Evolutionary conservation across 2,797 vertebrate species (phyloP).

Genomic region (Gymnodraco acuticeps): DNA sequence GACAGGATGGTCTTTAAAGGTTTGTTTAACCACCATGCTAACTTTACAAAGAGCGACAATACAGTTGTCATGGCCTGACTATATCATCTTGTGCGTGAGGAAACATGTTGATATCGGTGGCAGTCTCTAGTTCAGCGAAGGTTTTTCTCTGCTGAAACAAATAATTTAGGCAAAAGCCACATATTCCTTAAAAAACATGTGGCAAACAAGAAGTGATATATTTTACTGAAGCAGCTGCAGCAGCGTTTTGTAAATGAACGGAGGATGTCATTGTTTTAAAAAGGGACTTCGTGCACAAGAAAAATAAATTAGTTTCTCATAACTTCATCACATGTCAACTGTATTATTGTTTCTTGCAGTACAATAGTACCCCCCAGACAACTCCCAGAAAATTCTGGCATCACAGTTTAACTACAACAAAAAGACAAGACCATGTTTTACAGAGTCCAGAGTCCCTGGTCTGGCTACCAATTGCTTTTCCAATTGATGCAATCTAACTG

Average conservation of each 20-base stretch:
- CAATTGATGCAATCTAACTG: constrained; percentile 6
- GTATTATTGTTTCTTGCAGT: background rate
- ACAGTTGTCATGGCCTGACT: background rate
- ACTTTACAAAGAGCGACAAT: constrained; percentile 6
- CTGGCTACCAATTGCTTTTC: background rate
- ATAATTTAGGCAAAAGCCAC: constrained; percentile 1
- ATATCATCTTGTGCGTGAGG: background rate
- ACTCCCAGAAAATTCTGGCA: background rate
- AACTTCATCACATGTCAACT: background rate
- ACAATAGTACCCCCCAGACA: too few relatives aligned
- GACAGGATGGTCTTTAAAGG: constrained; percentile 35
- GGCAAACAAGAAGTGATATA: background rate
- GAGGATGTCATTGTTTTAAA: background rate
- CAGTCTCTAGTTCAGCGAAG: constrained; percentile 3
- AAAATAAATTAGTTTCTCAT: background rate
- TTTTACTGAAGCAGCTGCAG: constrained; percentile 4
- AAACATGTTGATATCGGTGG: constrained; percentile 1
- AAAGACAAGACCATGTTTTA: background rate
- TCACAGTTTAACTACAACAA: background rate
- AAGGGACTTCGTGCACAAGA: background rate
- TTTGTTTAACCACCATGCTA: constrained; percentile 14
- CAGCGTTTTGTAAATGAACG: background rate
- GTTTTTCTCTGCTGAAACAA: constrained; percentile 24
- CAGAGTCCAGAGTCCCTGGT: background rate
- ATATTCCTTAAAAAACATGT: background rate